A percentile compares a stretch with the other conserved stretches of the same genome.
phyloP scores from a whole-genome alignment of 1,140 invertebrate genomes.

The Drosophila malerkotliana region DNA sequence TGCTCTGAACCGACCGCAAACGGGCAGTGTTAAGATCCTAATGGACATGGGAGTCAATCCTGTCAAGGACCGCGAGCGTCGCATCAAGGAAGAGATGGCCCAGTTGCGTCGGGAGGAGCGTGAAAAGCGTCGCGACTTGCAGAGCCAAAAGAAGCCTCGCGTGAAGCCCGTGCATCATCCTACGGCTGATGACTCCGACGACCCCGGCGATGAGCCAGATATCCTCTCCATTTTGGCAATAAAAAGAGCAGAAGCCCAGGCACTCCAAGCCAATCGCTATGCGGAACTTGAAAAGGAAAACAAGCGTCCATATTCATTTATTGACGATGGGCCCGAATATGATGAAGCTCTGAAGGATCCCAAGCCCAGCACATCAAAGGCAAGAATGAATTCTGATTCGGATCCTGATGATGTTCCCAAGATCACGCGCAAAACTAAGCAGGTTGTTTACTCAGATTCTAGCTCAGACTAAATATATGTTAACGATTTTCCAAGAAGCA shows the following conservation, averaged over 20 bases:
- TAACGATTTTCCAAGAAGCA: not conserved
- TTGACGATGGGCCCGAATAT: not conserved
- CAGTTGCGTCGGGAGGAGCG: constrained; percentile 18
- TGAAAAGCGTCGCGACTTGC: constrained; percentile 23
- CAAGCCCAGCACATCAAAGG: not conserved
- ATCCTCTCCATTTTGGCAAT: not conserved
- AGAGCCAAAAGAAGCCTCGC: constrained; percentile 15
- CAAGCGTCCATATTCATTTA: not conserved
- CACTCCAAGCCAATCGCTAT: constrained; percentile 41
- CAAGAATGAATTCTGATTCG: not conserved
- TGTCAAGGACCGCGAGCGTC: constrained; percentile 23
- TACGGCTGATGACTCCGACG: constrained; percentile 44
- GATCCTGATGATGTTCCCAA: constrained; percentile 5
- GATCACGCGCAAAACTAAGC: not conserved
- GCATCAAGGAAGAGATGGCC: constrained; percentile 26
- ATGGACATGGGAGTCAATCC: constrained; percentile 37
- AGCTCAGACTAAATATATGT: constrained; percentile 5
- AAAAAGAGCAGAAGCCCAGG: not conserved
- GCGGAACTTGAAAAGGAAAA: not conserved
- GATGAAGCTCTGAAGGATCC: constrained; percentile 3
- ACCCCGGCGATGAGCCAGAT: not conserved
- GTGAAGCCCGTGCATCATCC: constrained; percentile 32
- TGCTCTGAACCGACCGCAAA: constrained; percentile 27
- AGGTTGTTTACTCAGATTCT: constrained; percentile 11
- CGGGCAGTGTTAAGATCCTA: constrained; percentile 32